Evolutionary conservation across 2,888 invertebrate species (phyloP).

Genomic region (Mimachlamys varia): DNA sequence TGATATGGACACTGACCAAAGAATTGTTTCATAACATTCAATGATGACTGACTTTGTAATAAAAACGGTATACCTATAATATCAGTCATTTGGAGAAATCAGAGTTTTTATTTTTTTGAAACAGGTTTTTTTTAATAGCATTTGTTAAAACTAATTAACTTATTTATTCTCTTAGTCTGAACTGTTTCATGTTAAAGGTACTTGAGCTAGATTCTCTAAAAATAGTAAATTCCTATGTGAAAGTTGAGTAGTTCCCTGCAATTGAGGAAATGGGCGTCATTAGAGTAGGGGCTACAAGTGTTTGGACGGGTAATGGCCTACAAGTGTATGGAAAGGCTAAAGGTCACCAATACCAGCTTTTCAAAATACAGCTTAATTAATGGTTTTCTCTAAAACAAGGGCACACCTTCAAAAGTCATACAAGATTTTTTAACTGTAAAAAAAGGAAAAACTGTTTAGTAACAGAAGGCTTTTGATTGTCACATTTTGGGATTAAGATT

Average conservation of each 20-base stretch:
- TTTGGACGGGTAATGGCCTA: neutral
- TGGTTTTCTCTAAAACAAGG: neutral
- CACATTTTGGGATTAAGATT: no score
- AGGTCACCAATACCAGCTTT: neutral
- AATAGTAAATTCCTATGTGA: conserved; percentile 20
- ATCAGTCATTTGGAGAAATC: neutral
- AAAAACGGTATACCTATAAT: neutral
- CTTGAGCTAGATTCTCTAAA: conserved; percentile 19
- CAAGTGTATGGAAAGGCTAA: neutral
- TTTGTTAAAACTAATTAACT: neutral
- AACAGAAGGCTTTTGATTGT: no score
- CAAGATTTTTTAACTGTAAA: no score
- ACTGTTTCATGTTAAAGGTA: neutral
- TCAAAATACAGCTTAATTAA: neutral
- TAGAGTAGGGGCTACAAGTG: conserved; percentile 14
- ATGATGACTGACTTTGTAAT: neutral
- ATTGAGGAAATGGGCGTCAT: conserved; percentile 36
- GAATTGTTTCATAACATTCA: neutral
- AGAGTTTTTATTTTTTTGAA: neutral
- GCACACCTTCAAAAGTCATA: no score
- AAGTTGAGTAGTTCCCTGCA: conserved; percentile 10
- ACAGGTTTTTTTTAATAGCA: neutral
- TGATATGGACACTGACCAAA: neutral
- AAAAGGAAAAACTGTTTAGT: no score
- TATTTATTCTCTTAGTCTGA: neutral